These are phyloP conservation scores for Ganaspis brasiliensis DNA, from an alignment of 2,888 invertebrate genomes.

Conservation along the genomic window DNA sequence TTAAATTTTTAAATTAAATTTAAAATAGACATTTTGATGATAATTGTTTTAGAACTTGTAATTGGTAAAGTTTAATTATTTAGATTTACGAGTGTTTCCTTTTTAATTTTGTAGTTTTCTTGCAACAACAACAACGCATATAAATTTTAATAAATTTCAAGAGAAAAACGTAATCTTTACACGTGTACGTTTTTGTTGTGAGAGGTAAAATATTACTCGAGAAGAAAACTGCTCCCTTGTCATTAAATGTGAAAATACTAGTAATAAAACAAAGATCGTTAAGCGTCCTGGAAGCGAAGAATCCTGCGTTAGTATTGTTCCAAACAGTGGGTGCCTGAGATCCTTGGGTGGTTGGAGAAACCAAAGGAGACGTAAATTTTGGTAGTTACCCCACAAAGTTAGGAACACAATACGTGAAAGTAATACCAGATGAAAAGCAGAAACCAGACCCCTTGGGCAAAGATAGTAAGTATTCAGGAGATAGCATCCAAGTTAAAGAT, in stretches of 20 bases:
- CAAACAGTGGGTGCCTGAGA: not conserved
- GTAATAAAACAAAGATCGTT: constrained; percentile 74
- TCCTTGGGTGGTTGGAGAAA: constrained; percentile 42
- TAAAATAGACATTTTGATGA: too few relatives aligned
- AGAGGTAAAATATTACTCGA: not conserved
- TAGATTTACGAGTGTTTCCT: too few relatives aligned
- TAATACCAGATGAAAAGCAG: constrained; percentile 71
- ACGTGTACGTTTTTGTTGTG: not conserved
- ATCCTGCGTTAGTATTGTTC: constrained; percentile 61
- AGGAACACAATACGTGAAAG: constrained; percentile 76
- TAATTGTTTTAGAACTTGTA: too few relatives aligned
- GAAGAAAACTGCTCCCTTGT: constrained; percentile 39
- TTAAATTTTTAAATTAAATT: too few relatives aligned
- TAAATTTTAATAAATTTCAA: not conserved
- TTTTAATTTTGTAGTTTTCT: too few relatives aligned
- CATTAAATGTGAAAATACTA: constrained; percentile 69
- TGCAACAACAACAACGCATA: too few relatives aligned
- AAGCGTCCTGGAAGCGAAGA: constrained; percentile 70
- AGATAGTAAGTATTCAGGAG: constrained; percentile 67
- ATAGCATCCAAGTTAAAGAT: constrained; percentile 67
- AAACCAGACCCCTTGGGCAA: constrained; percentile 57
- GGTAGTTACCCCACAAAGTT: constrained; percentile 74
- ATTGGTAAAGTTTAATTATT: too few relatives aligned
- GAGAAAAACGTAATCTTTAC: not conserved
- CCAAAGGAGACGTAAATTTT: constrained; percentile 73